A percentile compares a stretch with the other conserved stretches of the same genome.
These are phyloP conservation scores for Zophobas morio DNA, from an alignment of 1,140 invertebrate genomes.

Conservation along the genomic window DNA sequence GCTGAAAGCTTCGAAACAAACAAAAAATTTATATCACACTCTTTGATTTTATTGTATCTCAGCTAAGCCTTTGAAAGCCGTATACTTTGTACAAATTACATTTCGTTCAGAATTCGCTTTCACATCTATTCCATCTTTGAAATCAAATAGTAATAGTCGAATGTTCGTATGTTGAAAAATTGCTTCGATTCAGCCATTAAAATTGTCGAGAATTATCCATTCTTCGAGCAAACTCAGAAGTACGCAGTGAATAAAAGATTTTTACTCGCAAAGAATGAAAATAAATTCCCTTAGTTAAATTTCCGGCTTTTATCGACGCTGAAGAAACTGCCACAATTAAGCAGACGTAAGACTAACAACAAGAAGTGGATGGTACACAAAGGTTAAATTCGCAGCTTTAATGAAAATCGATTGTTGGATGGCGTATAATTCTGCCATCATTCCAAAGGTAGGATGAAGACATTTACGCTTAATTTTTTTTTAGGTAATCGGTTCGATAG, in stretches of 20 bases:
- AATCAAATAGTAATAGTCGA: not conserved
- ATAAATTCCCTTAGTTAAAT: conserved; percentile 9
- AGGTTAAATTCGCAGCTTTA: conserved; percentile 15
- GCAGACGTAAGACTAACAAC: not conserved
- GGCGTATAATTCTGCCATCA: no score
- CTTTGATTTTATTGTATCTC: conserved; percentile 38
- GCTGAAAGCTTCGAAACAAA: conserved; percentile 37
- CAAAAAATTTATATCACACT: conserved; percentile 42
- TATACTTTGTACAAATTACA: conserved; percentile 33
- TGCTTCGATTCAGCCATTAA: not conserved
- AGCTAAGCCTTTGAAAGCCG: conserved; percentile 34
- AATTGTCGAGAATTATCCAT: not conserved
- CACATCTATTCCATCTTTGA: conserved; percentile 8
- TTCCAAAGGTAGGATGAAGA: no score
- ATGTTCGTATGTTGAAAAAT: not conserved
- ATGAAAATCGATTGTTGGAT: conserved; percentile 2
- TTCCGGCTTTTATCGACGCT: not conserved
- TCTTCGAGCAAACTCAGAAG: no score
- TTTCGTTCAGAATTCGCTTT: conserved; percentile 18
- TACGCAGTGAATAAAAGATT: not conserved
- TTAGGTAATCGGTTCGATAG: no score
- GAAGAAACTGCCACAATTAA: not conserved
- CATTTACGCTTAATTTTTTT: no score
- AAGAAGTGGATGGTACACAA: not conserved
- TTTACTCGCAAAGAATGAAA: not conserved